These are phyloP conservation scores for Melipona beecheii DNA, from an alignment of 2,888 invertebrate genomes.

Conservation along the genomic window DNA sequence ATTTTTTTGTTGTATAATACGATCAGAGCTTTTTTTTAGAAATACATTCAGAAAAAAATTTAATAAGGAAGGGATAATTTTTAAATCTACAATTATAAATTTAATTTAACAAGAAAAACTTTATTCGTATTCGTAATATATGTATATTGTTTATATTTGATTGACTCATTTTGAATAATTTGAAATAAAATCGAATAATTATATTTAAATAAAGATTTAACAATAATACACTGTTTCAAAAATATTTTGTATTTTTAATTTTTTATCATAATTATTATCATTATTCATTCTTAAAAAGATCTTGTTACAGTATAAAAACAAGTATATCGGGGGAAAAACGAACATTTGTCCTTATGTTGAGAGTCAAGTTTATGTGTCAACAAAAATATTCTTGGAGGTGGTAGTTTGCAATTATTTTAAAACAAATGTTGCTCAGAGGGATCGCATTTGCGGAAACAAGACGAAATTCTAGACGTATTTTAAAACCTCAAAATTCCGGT, in stretches of 20 bases:
- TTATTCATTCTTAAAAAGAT: neutral
- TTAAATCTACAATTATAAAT: neutral
- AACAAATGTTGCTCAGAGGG: constrained; percentile 60
- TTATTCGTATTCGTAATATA: no score
- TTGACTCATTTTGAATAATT: neutral
- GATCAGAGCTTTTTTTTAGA: neutral
- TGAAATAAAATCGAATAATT: neutral
- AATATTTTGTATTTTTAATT: neutral
- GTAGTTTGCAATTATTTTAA: constrained; percentile 13
- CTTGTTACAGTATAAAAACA: neutral
- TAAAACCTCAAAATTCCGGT: constrained; percentile 55
- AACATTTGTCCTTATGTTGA: constrained; percentile 30
- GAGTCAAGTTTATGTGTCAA: constrained; percentile 12
- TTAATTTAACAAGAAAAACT: no score
- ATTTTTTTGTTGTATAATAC: neutral
- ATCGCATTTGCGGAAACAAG: constrained; percentile 67
- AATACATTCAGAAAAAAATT: neutral
- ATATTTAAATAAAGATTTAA: neutral
- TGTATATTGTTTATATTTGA: neutral
- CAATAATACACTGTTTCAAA: neutral
- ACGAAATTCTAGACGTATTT: constrained; percentile 62
- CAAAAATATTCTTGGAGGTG: constrained; percentile 41
- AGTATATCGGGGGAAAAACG: neutral
- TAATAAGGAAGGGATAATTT: neutral
- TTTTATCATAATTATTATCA: neutral